Base-by-base conservation (phyloP, 2,113 vertebrate species). In the Peromyscus polionotus region DNA sequence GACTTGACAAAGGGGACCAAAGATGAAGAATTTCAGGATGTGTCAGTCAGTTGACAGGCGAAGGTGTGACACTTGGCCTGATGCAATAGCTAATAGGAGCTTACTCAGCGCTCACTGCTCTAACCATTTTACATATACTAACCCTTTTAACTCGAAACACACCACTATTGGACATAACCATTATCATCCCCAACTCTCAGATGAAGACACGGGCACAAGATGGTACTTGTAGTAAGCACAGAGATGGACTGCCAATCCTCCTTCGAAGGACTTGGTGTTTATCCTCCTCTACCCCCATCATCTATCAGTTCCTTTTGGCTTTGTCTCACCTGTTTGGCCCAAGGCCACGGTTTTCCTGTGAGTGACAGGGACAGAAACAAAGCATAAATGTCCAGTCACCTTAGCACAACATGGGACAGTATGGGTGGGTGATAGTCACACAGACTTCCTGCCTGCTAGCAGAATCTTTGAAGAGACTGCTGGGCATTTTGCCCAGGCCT, bases 141-240 rank as follows among this genome's bases (percentile, higher is more conserved):
- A 90, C 39, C 77, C 42, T 92, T 95, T 94, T 57, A 83, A 65
- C 45, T 10, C n/a, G 95, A 42, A 80, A 9, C 84, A 70, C 19
- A 77, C 73, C n/a, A 12, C 67, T 51, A 59, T 8, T 31, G 95
- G 57, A 3, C 79, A 77, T 76, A 90, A 36, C 7, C 51, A 26
- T 79, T 42, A 45, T 86, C 14, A 72, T 36, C 7, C 4, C 31
- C 45, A 91, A 83, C 94, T 97, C 91, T 36, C 26, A 97, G 42
- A 84, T 67, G 54, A 93, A 67, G 57, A 93, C 93, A 87, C 67
- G 96, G 67, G 39, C 45, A 93, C 31, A 94, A 76, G 91, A 89
- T 26, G 57, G 36, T 57, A 26, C 22, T 75, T 72, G 36, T 8
- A 33, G 12, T 63, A 73, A n/a, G 80, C n/a, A 31, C 14, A 26